These are phyloP conservation scores for Coecobrya sp. DNA, from an alignment of 2,888 invertebrate genomes.

Conservation along the genomic window DNA sequence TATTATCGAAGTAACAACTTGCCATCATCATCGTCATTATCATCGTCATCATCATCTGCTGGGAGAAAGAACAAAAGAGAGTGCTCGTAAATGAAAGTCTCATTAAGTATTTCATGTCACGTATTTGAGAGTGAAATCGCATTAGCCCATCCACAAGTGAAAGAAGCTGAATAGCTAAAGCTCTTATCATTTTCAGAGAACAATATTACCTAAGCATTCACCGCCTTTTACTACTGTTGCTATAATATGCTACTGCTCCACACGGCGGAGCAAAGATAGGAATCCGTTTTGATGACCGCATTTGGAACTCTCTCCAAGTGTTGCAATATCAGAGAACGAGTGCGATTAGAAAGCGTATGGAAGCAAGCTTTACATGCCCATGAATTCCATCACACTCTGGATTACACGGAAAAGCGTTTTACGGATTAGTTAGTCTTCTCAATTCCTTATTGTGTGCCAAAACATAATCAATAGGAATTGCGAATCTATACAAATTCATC, in stretches of 20 bases:
- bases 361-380: background rate
- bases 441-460: conserved; percentile 42
- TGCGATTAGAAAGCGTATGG: conserved; percentile 6
- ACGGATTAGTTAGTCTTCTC: conserved; percentile 49
- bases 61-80: conserved; percentile 45
- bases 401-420: conserved; percentile 66
- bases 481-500: conserved; percentile 9
- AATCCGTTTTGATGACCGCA: conserved; percentile 63
- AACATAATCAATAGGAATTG: conserved; percentile 34
- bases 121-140: conserved; percentile 60
- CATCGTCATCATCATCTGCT: conserved; percentile 36
- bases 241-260: background rate
- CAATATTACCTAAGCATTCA: background rate
- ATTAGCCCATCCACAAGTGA: conserved; percentile 53
- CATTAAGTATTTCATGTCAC: conserved; percentile 72
- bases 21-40: conserved; percentile 24
- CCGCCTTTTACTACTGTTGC: background rate
- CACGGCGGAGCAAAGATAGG: background rate
- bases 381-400: conserved; percentile 4
- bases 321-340: background rate
- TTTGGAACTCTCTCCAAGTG: background rate
- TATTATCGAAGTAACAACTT: conserved; percentile 52
- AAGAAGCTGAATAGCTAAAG: conserved; percentile 17
- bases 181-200: background rate
- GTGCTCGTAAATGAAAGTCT: conserved; percentile 64